Evolutionary conservation across 2,797 vertebrate genomes (phyloP).

Genomic region (Hybognathus amarus): DNA sequence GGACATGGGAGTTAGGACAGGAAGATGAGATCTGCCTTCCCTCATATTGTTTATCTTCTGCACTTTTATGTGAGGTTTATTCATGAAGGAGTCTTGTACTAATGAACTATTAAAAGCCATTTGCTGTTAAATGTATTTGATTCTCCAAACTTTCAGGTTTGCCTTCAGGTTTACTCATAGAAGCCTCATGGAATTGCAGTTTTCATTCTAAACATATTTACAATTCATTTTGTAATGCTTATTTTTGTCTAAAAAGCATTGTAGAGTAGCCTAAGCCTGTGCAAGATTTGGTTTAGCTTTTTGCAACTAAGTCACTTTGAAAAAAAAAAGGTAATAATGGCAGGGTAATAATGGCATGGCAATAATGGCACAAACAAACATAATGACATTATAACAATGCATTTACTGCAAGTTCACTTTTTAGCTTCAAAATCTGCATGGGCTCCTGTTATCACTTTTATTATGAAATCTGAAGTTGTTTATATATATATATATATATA

Average conservation of each 20-base stretch:
- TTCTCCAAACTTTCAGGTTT: background rate
- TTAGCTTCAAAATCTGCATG: conserved; percentile 36
- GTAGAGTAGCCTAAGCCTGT: background rate
- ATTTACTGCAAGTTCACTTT: conserved; percentile 25
- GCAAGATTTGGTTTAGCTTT: conserved; percentile 4
- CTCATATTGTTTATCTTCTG: conserved; percentile 19
- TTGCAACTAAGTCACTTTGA: conserved; percentile 5
- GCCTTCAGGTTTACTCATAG: conserved; percentile 7
- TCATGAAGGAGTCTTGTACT: conserved; percentile 20
- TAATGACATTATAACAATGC: background rate
- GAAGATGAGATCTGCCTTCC: conserved; percentile 5
- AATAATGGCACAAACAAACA: background rate
- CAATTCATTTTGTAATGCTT: background rate
- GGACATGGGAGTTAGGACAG: background rate
- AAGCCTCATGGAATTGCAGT: background rate
- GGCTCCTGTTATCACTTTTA: conserved; percentile 47
- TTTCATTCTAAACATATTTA: conserved; percentile 1
- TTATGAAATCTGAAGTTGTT: conserved; percentile 30
- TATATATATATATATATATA: background rate
- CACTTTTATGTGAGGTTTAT: conserved; percentile 35
- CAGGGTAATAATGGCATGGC: conserved; percentile 35
- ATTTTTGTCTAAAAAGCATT: conserved; percentile 12
- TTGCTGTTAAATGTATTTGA: conserved; percentile 20
- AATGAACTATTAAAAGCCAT: conserved; percentile 31
- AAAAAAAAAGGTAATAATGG: background rate